Percentiles rank a stretch among this genome's conserved stretches.
Conservation (phyloP, 2,797 vertebrate species). For the Zalophus californianus region DNA sequence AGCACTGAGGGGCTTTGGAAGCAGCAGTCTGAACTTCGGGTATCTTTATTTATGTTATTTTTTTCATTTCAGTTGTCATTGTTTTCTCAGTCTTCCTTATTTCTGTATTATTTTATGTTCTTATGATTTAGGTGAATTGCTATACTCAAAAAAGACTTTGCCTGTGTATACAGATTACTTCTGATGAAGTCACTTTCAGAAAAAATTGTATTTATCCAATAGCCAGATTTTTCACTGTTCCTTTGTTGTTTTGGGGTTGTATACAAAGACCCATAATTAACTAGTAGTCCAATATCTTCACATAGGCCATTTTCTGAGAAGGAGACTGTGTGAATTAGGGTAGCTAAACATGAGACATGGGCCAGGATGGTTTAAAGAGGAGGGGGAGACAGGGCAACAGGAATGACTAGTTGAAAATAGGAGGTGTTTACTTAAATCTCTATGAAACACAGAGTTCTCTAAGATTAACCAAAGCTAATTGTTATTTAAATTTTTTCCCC, state of each 20-base stretch:
- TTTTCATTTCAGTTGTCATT: constrained; percentile 71
- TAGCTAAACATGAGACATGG: not conserved
- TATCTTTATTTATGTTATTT: constrained; percentile 89
- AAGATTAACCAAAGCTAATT: constrained; percentile 45
- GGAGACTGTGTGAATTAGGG: not conserved
- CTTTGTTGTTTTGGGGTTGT: not conserved
- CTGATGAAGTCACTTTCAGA: not conserved
- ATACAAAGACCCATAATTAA: not conserved
- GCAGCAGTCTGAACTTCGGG: constrained; percentile 95
- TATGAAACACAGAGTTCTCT: not conserved
- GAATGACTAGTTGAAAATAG: not conserved
- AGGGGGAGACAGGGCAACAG: not conserved
- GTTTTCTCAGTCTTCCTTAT: constrained; percentile 74
- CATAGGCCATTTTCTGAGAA: not conserved
- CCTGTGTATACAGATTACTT: not conserved
- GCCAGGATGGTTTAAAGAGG: not conserved
- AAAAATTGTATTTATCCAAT: not conserved
- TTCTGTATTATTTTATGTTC: constrained; percentile 66
- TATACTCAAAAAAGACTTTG: not conserved
- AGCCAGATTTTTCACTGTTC: not conserved
- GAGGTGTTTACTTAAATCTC: not conserved
- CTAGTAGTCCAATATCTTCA: not conserved
- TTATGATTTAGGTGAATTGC: not conserved
- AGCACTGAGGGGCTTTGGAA: constrained; percentile 91
- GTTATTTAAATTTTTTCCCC: not conserved